These are phyloP conservation scores for Stomatorhinus walkeri DNA, from an alignment of 2,797 vertebrate genomes.

Conservation along the genomic window DNA sequence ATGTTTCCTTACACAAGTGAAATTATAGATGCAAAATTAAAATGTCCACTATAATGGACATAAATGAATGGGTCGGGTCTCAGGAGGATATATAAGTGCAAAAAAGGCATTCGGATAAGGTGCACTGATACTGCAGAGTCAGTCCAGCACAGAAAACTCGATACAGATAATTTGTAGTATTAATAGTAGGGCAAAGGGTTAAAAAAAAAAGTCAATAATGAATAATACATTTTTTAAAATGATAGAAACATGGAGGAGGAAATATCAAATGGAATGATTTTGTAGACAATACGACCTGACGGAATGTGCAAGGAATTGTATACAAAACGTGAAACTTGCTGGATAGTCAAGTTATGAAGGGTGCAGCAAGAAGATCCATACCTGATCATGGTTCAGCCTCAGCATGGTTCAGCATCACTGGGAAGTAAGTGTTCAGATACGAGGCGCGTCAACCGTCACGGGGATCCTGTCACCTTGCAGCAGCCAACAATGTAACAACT, in stretches of 20 bases:
- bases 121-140: not conserved
- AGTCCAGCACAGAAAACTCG: not conserved
- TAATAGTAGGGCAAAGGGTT: not conserved
- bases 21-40: too few relatives aligned
- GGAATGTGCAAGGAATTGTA: not conserved
- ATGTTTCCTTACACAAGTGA: too few relatives aligned
- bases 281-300: not conserved
- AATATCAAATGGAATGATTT: not conserved
- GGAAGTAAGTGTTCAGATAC: constrained; percentile 43
- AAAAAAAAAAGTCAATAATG: not conserved
- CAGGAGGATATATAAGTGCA: not conserved
- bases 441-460: constrained; percentile 24
- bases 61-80: too few relatives aligned
- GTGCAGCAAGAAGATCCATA: not conserved
- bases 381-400: not conserved
- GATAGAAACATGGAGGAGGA: not conserved
- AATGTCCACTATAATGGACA: too few relatives aligned
- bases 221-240: not conserved
- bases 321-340: not conserved
- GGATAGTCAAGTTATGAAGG: not conserved
- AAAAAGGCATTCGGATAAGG: not conserved
- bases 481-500: not conserved
- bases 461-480: not conserved
- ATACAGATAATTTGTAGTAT: not conserved
- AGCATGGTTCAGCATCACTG: not conserved